Evolutionary conservation across 2,797 vertebrate species (phyloP).

Genomic region (Moxostoma hubbsi): DNA sequence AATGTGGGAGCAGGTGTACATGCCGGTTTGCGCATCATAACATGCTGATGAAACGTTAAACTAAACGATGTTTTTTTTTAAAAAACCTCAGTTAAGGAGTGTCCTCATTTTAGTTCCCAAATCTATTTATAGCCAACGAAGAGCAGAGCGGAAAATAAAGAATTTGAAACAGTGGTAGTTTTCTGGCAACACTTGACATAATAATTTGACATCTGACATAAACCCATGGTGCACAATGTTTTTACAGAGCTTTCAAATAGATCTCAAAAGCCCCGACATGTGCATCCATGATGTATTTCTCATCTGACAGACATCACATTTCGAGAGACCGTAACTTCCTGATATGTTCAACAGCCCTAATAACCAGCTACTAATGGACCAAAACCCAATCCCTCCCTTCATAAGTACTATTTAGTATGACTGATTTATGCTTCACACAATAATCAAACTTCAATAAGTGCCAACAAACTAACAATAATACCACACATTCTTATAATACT

Average conservation of each 20-base stretch:
- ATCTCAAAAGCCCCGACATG: not conserved
- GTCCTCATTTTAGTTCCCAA: not conserved
- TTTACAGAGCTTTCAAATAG: not conserved
- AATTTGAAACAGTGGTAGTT: not conserved
- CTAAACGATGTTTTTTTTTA: not conserved
- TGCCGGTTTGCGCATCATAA: slow-evolving; percentile 3
- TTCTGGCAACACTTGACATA: slow-evolving; percentile 9
- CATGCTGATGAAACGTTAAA: not conserved
- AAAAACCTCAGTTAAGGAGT: not conserved
- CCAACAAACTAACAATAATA: too few relatives aligned
- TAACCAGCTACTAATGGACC: not conserved
- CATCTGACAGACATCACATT: slow-evolving; percentile 36
- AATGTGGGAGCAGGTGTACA: not conserved
- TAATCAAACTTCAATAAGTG: not conserved
- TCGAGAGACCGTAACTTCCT: slow-evolving; percentile 32
- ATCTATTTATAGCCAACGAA: not conserved
- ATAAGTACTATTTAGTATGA: not conserved
- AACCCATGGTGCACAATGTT: not conserved
- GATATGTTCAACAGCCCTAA: slow-evolving; percentile 11
- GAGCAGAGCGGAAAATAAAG: slow-evolving; percentile 5
- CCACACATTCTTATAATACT: too few relatives aligned
- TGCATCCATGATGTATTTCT: not conserved
- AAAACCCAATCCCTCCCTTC: too few relatives aligned
- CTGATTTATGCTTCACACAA: not conserved
- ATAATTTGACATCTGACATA: slow-evolving; percentile 19